Evolutionary conservation across 1,140 invertebrate species (phyloP), one percentile per base, ranked within the genome.

Genomic region (Meteorus sp.): DNA sequence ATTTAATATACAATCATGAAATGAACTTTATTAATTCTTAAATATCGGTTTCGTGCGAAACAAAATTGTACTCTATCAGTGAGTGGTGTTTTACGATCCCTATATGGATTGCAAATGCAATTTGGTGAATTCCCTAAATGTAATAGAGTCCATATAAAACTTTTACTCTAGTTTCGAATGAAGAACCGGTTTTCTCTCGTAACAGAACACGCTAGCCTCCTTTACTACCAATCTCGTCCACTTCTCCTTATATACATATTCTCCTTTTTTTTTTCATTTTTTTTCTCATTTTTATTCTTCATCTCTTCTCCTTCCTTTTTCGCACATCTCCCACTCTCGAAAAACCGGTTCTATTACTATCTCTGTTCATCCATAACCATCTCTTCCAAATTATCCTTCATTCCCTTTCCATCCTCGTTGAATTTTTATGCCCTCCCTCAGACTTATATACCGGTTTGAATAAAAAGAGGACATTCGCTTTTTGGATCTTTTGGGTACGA

Each of bases 101-200:
- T n/a, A n/a, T n/a, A n/a, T n/a, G n/a, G n/a, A 52, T 59, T 33
- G 52, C 55, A 41, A 41, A 31, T 44, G 44, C 62, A 48, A 62
- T 69, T 64, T 61, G 61, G 52, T 31, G 51, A 64, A 62, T 64
- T 44, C n/a, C 52, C 22, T 33, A 41, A 35, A 48, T 57, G 44
- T 45, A 59, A 63, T 67, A 60, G 63, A 64, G 62, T 64, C n/a
- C n/a, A n/a, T n/a, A n/a, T n/a, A n/a, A 72, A 65, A 73, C 68
- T 73, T 75, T 75, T 75, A 75, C 73, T 73, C 72, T 62, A 75
- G 71, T 75, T 75, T 69, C 63, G 55, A 69, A 64, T 61, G 61
- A 47, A 50, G 41, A 71, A 74, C 73, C 72, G 71, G 72, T 75
- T 74, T 59, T 63, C 59, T 68, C 61, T 69, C 65, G 59, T 69